These are phyloP conservation scores for Paramormyrops hopkinsi DNA, from an alignment of 2,797 vertebrate species.

Conservation along the genomic window DNA sequence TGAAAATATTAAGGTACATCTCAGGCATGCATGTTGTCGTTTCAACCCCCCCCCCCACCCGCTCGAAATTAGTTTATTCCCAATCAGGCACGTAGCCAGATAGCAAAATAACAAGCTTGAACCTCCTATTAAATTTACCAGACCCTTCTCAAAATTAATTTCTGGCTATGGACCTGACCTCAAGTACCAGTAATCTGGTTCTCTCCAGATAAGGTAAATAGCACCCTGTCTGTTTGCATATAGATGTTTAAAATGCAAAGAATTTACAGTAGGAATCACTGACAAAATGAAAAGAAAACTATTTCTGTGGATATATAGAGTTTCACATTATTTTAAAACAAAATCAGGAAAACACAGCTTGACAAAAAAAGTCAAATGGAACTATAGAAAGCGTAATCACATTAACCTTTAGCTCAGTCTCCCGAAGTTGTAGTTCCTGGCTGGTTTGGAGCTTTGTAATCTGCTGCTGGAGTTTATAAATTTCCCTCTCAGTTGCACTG, in stretches of 20 bases:
- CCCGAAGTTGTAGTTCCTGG: conserved; percentile 53
- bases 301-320: not conserved
- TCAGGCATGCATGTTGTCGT: not conserved
- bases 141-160: not conserved
- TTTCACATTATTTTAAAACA: not conserved
- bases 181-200: not conserved
- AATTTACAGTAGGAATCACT: not conserved
- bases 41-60: not conserved
- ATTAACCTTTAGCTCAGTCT: conserved; percentile 66
- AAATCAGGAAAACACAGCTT: not conserved
- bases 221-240: not conserved
- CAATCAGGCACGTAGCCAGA: not conserved
- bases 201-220: not conserved
- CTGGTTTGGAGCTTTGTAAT: conserved; percentile 52
- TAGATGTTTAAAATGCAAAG: not conserved
- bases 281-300: not conserved
- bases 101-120: not conserved
- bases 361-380: not conserved
- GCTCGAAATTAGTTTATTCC: not conserved
- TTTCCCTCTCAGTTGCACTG: conserved; percentile 45
- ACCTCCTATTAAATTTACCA: not conserved
- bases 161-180: not conserved
- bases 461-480: conserved; percentile 59
- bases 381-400: conserved; percentile 28
- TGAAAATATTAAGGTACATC: not conserved